Conservation (phyloP, 2,797 vertebrate species). For the Microctenopoma steveboyesi region DNA sequence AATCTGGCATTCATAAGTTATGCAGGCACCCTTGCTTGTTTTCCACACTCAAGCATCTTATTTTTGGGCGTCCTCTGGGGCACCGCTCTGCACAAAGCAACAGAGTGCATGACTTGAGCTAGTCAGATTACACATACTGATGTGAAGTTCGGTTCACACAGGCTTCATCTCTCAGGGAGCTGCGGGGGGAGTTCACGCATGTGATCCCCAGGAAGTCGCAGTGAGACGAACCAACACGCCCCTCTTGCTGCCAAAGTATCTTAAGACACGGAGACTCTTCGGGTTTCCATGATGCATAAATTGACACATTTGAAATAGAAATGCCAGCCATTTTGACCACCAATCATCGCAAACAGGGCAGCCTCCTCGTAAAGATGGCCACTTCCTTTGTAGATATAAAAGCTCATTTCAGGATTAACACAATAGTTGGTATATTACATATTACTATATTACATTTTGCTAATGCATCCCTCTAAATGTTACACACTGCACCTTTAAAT, state of each 20-base stretch:
- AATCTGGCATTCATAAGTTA: slow-evolving; percentile 48
- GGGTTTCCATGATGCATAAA: slow-evolving; percentile 7
- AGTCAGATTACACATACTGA: slow-evolving; percentile 38
- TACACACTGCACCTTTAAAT: no score
- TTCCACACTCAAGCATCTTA: slow-evolving; percentile 35
- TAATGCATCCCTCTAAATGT: no score
- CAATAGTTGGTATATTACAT: no score
- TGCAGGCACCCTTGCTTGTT: slow-evolving; percentile 42
- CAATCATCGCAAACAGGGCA: not conserved
- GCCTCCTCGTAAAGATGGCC: no score
- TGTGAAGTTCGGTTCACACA: slow-evolving; percentile 38
- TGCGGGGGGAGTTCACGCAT: slow-evolving; percentile 36
- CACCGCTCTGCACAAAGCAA: slow-evolving; percentile 8
- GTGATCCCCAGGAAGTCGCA: slow-evolving; percentile 23
- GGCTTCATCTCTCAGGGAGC: slow-evolving; percentile 34
- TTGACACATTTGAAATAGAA: slow-evolving; percentile 16
- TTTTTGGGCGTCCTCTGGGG: slow-evolving; percentile 54
- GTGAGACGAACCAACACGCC: slow-evolving; percentile 21
- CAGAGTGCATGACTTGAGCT: slow-evolving; percentile 15
- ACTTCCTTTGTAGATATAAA: no score
- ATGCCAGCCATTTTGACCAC: slow-evolving; percentile 6
- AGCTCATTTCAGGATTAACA: no score
- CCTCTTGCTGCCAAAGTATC: slow-evolving; percentile 8
- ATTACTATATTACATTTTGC: no score
- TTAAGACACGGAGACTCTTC: slow-evolving; percentile 22